These are phyloP conservation scores for Dendrolimus kikuchii DNA, from an alignment of 1,140 invertebrate genomes.

Conservation along the genomic window DNA sequence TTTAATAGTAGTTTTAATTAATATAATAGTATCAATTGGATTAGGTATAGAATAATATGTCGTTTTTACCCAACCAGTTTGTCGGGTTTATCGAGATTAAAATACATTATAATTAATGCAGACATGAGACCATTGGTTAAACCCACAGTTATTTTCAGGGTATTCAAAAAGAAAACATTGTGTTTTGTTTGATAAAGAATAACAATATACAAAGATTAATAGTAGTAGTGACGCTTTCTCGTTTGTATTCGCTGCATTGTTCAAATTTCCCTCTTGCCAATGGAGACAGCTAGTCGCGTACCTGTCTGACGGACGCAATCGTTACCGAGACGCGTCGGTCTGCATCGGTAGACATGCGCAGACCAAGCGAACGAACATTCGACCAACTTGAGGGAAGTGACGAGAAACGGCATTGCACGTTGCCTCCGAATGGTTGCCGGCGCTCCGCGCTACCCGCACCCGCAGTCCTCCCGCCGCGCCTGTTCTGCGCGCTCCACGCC, in stretches of 20 bases:
- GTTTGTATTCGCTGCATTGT: constrained; percentile 46
- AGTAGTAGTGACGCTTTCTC: constrained; percentile 28
- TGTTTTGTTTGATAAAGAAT: constrained; percentile 5
- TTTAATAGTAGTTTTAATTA: no score
- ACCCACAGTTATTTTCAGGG: no score
- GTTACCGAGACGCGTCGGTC: constrained; percentile 59
- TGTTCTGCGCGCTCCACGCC: constrained; percentile 55
- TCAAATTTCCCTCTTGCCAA: constrained; percentile 56
- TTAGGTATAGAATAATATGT: no score
- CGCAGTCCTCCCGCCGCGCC: constrained; percentile 62
- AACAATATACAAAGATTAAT: constrained; percentile 20
- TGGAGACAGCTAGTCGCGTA: constrained; percentile 63
- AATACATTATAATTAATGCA: no score
- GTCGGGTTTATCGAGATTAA: no score
- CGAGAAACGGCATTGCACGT: constrained; percentile 41
- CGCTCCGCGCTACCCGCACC: constrained; percentile 41
- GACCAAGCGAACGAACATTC: constrained; percentile 25
- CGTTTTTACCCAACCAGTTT: no score
- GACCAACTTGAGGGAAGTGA: constrained; percentile 45
- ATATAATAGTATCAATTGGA: no score
- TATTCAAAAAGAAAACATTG: no score
- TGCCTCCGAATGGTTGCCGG: constrained; percentile 40
- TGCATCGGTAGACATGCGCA: constrained; percentile 65
- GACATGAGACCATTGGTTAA: no score
- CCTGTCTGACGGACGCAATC: constrained; percentile 54